Base-by-base conservation (phyloP, 2,888 invertebrate genomes). In the Andrena bicolor region DNA sequence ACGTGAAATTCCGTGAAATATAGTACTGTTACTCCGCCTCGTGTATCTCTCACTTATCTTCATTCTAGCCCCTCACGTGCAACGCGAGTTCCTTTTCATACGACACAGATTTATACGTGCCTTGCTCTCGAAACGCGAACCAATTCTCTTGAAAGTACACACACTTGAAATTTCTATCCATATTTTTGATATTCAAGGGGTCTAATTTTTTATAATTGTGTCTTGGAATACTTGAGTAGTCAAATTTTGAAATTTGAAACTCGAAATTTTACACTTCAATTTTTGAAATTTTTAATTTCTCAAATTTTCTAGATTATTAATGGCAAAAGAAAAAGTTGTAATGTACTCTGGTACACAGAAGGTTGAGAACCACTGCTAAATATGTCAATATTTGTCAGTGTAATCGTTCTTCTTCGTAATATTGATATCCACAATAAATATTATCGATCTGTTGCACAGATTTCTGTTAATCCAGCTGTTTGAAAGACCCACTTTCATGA, bases 1-100 rank as follows among this genome's bases (percentile, higher is more conserved):
- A 70, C 70, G 60, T 70, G 70, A 70, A 70, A 70, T 70, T 70
- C 70, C 26, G 70, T 70, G 60, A 70, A 70, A 70, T 48, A 49
- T 60, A 20, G 70, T 70, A 70, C 60, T 70, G 58, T 70, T 70
- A 58, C 56, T 48, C 28, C 16, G 70, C 69, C 70, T 58, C 58
- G 58, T 60, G 70, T 70, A 60, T 70, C 70, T 70, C 70, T 56
- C 56, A 56, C 69, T 70, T 70, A 70, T 70, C 69, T 58, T 70
- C 48, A 56, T 28, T 70, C n/a, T 35, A 26, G n/a, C 7, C 28
- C 28, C 69, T 70, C 69, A 35, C 69, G 41, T 58, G 56, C 41
- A 58, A 6, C 56, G n/a, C 41, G 2, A 41, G 32, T 32, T n/a
- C 28, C 32, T 61, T 61, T 61, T 61, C 32, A 61, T 32, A 16